Conservation (phyloP, 2,797 vertebrate species). For the Synaphobranchus kaupii region DNA sequence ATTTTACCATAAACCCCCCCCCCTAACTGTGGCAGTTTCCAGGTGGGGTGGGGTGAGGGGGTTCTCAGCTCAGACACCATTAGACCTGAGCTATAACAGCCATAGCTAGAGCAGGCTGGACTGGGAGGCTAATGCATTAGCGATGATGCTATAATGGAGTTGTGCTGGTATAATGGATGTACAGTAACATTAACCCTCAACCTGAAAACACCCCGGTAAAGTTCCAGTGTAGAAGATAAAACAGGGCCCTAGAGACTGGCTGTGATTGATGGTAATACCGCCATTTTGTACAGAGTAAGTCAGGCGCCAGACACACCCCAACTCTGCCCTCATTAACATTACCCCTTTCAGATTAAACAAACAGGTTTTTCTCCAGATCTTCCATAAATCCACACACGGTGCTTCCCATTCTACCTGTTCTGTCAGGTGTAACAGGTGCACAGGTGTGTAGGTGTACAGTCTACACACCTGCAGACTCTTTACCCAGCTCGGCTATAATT, state of each 20-base stretch:
- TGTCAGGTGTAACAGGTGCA: not conserved
- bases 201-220: not conserved
- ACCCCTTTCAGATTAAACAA: not conserved
- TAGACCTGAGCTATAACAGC: not conserved
- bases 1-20: no score
- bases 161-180: not conserved
- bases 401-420: no score
- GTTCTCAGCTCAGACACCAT: not conserved
- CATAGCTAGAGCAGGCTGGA: no score
- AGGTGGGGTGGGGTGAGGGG: no score
- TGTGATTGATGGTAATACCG: not conserved
- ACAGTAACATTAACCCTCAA: not conserved
- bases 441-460: not conserved
- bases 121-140: not conserved
- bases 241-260: not conserved
- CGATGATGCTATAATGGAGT: not conserved
- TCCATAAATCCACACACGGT: not conserved
- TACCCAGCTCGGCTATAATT: not conserved
- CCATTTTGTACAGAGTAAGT: not conserved
- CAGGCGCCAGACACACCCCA: not conserved
- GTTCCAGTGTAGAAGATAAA: not conserved
- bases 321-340: not conserved
- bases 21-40: no score
- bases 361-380: not conserved
- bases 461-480: not conserved